Percentiles rank a stretch among this genome's conserved stretches.
Conservation (phyloP, 2,888 invertebrate genomes). For the Mesorhabditis sp. region DNA sequence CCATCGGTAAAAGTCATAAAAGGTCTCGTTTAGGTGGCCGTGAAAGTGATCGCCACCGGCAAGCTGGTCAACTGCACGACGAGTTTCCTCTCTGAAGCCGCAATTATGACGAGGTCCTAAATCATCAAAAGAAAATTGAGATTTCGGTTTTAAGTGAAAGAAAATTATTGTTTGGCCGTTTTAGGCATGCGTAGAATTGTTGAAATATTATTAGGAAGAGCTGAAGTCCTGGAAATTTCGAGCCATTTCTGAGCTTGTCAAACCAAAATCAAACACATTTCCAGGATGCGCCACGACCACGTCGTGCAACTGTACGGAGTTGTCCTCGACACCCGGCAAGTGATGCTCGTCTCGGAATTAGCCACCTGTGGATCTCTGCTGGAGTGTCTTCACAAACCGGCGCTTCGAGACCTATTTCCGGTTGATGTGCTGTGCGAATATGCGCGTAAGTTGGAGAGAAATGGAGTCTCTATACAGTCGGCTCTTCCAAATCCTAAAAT, state of each 20-base stretch:
- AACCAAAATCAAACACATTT: background rate
- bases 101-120: constrained; percentile 77
- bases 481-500: background rate
- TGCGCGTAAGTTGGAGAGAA: constrained; percentile 61
- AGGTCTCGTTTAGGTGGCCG: too few species aligned
- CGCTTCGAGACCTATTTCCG: constrained; percentile 82
- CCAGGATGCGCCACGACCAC: constrained; percentile 86
- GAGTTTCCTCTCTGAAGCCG: constrained; percentile 92
- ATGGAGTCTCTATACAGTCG: too few species aligned
- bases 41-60: constrained; percentile 90
- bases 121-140: too few species aligned
- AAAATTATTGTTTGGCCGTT: too few species aligned
- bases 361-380: constrained; percentile 88
- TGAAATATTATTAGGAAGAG: too few species aligned
- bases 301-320: constrained; percentile 96
- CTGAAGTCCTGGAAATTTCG: too few species aligned
- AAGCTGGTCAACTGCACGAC: constrained; percentile 91
- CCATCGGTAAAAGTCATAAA: too few species aligned
- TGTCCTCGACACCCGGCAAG: constrained; percentile 82
- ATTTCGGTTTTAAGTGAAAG: too few species aligned
- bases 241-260: too few species aligned
- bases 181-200: too few species aligned
- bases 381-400: constrained; percentile 90
- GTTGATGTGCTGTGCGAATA: constrained; percentile 89
- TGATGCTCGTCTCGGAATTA: constrained; percentile 83